Evolutionary conservation across 2,888 invertebrate genomes (phyloP), one percentile per base, ranked within the genome.

Genomic region (Lepeophtheirus nordmannii): DNA sequence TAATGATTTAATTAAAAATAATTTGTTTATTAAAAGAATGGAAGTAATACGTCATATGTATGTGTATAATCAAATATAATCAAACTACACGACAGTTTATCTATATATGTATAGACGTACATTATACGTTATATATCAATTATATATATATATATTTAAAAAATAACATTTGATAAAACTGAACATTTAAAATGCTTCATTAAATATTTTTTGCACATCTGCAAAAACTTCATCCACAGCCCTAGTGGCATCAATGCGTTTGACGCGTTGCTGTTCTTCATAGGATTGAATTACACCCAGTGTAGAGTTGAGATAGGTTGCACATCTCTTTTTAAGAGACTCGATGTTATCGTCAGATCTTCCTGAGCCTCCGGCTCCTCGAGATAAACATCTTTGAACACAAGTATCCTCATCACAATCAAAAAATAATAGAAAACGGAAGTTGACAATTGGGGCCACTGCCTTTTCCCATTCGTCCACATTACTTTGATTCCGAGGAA

Each of bases 401-500:
- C 97, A 97, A 10, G 84, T 77, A 78, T 90, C 83, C 71, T 85
- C 82, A 1, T 83, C 81, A 73, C 97, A 96, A 70, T 94, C 89
- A 72, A 98, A 88, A 75, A 91, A 93, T 37, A 99, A 77, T 2
- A 97, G 89, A 74, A 89, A 92, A 69, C 86, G 81, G 14, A 97
- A 80, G 67, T 85, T 81, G 0, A 87, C 83, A 76, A 92, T 92
- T 30, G 84, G 84, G 0, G 82, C 78, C 88, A 98, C 92, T 69
- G 79, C 79, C 71, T 75, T 74, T 56, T 85, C 82, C 98, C 98
- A 99, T 10, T 98, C 98, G 63, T 91, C 86, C 69, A 97, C 78
- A 75, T 99, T 99, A 75, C 98, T 86, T 75, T 91, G 83, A 76
- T 98, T 99, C 30, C 98, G 82, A 14, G 98, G 98, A 75, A 99